Conservation (phyloP, 2,888 invertebrate genomes). For the Tipula confusa region DNA sequence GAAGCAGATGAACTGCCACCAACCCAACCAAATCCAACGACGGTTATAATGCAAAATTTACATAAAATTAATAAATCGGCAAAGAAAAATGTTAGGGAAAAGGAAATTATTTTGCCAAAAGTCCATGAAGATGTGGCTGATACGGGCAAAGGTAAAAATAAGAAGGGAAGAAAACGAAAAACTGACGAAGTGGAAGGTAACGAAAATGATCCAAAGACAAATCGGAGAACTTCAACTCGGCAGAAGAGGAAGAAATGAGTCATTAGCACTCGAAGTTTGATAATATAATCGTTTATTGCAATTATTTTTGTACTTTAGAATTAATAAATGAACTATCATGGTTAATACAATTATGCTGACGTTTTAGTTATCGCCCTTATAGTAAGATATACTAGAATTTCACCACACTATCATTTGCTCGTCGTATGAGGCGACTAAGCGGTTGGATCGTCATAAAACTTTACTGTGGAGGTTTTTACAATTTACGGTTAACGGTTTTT, state of each 20-base stretch:
- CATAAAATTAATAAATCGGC: neutral
- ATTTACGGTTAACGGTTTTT: too few species aligned
- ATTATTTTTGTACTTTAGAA: too few species aligned
- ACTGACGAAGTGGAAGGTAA: neutral
- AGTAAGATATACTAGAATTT: too few species aligned
- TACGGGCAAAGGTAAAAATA: neutral
- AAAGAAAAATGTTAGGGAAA: neutral
- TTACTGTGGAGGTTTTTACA: too few species aligned
- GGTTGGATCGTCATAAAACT: too few species aligned
- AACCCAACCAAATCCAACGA: neutral
- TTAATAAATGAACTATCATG: too few species aligned
- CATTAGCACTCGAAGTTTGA: too few species aligned
- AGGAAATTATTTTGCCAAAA: neutral
- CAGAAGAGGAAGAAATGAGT: neutral
- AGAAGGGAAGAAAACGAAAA: neutral
- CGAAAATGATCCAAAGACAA: neutral
- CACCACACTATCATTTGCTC: too few species aligned
- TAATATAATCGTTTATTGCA: too few species aligned
- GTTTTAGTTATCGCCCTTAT: too few species aligned
- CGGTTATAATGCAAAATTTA: neutral
- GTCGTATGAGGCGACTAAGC: too few species aligned
- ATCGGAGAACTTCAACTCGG: neutral
- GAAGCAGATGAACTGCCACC: neutral
- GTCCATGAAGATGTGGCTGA: neutral
- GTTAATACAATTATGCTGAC: too few species aligned